Evolutionary conservation across 2,113 vertebrate species (phyloP).

Genomic region (Panurus biarmicus): DNA sequence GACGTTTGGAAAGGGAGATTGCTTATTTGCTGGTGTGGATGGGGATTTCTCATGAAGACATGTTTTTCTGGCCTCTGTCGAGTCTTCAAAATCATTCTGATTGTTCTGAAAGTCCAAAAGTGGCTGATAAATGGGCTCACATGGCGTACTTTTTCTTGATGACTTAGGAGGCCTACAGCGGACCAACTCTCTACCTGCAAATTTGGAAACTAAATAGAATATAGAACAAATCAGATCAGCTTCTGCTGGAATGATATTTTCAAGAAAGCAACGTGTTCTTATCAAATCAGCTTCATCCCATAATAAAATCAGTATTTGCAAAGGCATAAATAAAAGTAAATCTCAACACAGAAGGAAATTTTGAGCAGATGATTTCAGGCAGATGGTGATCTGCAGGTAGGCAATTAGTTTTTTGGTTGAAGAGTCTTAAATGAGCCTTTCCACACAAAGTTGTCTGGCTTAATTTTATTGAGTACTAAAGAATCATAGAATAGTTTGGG

Average conservation of each 20-base stretch:
- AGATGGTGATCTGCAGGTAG: not conserved
- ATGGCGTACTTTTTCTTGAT: not conserved
- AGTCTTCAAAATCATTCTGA: constrained; percentile 48
- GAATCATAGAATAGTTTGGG: not conserved
- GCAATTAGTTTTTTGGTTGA: not conserved
- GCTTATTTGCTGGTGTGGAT: constrained; percentile 15
- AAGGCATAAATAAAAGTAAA: not conserved
- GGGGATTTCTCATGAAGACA: constrained; percentile 47
- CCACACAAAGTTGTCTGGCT: not conserved
- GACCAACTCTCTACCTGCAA: constrained; percentile 67
- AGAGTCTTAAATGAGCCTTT: not conserved
- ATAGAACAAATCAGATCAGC: not conserved
- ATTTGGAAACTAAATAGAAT: constrained; percentile 69
- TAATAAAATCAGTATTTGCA: not conserved
- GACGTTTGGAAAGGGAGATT: constrained; percentile 14
- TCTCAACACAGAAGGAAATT: not conserved
- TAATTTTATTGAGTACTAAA: not conserved
- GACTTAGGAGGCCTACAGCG: constrained; percentile 63
- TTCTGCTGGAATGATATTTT: not conserved
- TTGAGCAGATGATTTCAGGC: not conserved
- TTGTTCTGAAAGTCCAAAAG: constrained; percentile 60
- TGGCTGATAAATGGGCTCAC: constrained; percentile 56
- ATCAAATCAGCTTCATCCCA: not conserved
- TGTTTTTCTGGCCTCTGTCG: not conserved
- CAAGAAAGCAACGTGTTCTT: not conserved